Conservation (phyloP, 2,113 vertebrate genomes). For the Circaetus cinerascens region DNA sequence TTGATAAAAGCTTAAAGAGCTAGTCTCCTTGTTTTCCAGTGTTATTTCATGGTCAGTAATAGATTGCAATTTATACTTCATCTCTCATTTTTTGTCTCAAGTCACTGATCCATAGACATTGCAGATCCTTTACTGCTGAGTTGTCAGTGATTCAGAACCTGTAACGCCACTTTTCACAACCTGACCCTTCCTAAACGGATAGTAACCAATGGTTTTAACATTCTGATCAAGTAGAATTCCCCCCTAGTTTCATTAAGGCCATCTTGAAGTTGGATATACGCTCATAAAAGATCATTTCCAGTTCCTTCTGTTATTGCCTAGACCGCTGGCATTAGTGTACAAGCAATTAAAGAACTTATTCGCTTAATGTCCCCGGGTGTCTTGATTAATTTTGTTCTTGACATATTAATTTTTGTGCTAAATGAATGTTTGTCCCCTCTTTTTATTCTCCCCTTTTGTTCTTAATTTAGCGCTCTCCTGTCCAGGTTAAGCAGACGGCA, state of each 20-base stretch:
- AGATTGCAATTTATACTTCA: not conserved
- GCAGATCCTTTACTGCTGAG: not conserved
- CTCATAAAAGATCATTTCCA: not conserved
- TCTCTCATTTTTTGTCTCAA: not conserved
- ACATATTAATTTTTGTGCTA: slow-evolving; percentile 4
- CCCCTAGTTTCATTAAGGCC: not conserved
- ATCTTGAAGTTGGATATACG: not conserved
- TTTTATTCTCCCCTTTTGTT: slow-evolving; percentile 6
- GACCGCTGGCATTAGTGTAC: not conserved
- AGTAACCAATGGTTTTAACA: not conserved
- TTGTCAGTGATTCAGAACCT: not conserved
- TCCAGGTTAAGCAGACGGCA: not conserved
- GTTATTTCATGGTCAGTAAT: not conserved
- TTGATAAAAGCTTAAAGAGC: not conserved
- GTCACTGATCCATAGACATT: not conserved
- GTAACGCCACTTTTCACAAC: not conserved
- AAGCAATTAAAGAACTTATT: slow-evolving; percentile 17
- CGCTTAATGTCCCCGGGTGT: not conserved
- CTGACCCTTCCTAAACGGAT: not conserved
- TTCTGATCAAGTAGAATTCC: not conserved
- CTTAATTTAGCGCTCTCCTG: not conserved
- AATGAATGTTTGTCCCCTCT: not conserved
- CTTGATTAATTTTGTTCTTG: slow-evolving; percentile 24
- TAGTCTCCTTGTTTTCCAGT: not conserved
- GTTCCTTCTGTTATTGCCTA: not conserved